These are phyloP conservation scores for Pterocles gutturalis DNA, from an alignment of 2,113 vertebrate genomes.

Conservation along the genomic window DNA sequence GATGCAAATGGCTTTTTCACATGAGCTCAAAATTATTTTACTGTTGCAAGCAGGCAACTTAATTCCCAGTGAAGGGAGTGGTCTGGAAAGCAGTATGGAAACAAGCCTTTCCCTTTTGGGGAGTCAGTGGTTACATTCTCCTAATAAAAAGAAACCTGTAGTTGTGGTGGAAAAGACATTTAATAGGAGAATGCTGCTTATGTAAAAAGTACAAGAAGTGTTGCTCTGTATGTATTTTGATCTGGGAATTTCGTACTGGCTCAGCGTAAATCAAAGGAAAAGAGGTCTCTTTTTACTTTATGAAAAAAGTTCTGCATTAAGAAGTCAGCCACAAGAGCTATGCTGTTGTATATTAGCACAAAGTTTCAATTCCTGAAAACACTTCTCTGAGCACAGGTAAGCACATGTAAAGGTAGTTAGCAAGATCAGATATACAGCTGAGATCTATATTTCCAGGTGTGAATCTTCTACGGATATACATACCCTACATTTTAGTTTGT, in stretches of 20 bases:
- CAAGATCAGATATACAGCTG: neutral
- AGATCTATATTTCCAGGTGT: neutral
- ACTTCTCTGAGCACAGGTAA: neutral
- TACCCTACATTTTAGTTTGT: neutral
- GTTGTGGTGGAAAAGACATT: slow-evolving; percentile 24
- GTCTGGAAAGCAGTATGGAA: slow-evolving; percentile 55
- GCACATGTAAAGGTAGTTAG: neutral
- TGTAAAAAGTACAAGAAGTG: neutral
- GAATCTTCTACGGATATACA: neutral
- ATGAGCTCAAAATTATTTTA: slow-evolving; percentile 50
- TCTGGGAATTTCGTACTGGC: neutral
- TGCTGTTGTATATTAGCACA: neutral
- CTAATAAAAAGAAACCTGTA: slow-evolving; percentile 37
- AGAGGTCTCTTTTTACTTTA: neutral
- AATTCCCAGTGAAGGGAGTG: slow-evolving; percentile 42
- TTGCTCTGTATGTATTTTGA: neutral
- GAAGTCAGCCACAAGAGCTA: neutral
- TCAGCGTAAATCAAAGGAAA: neutral
- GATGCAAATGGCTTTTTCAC: slow-evolving; percentile 46
- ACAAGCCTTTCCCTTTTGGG: slow-evolving; percentile 2
- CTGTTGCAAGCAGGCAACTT: neutral
- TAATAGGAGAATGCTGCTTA: neutral
- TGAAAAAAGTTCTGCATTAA: neutral
- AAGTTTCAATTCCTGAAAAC: neutral
- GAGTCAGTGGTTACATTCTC: slow-evolving; percentile 23